phyloP scores from a whole-genome alignment of 2,888 invertebrate genomes.

The Volucella zonaria region DNA sequence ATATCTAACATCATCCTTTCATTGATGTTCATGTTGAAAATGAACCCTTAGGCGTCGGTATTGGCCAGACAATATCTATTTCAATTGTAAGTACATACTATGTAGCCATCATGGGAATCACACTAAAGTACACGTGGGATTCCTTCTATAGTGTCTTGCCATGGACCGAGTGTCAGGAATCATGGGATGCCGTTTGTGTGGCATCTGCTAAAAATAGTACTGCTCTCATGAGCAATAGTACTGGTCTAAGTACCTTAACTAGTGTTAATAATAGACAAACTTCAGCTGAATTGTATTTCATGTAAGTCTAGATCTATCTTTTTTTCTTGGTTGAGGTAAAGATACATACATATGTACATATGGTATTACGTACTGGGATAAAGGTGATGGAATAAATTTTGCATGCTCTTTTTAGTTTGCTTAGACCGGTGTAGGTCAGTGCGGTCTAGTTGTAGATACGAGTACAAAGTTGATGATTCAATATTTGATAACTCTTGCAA shows the following conservation, averaged over 20 bases:
- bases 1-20: neutral
- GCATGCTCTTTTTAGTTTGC: constrained; percentile 4
- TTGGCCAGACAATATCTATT: constrained; percentile 84
- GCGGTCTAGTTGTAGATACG: neutral
- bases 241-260: constrained; percentile 37
- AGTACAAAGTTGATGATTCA: constrained; percentile 57
- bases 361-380: no score
- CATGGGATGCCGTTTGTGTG: constrained; percentile 84
- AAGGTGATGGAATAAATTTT: neutral
- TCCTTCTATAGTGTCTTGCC: constrained; percentile 86
- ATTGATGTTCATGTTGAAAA: constrained; percentile 4
- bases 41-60: constrained; percentile 83
- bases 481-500: constrained; percentile 59
- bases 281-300: constrained; percentile 83
- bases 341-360: constrained; percentile 11
- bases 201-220: constrained; percentile 79
- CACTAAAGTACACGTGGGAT: constrained; percentile 85
- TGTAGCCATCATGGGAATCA: constrained; percentile 87
- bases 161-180: constrained; percentile 85
- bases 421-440: constrained; percentile 60
- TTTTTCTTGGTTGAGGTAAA: constrained; percentile 17
- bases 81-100: constrained; percentile 86
- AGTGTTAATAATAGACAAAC: constrained; percentile 76
- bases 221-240: constrained; percentile 54
- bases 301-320: constrained; percentile 80